phyloP scores from a whole-genome alignment of 1,140 invertebrate species.

The Eriocheir sinensis region DNA sequence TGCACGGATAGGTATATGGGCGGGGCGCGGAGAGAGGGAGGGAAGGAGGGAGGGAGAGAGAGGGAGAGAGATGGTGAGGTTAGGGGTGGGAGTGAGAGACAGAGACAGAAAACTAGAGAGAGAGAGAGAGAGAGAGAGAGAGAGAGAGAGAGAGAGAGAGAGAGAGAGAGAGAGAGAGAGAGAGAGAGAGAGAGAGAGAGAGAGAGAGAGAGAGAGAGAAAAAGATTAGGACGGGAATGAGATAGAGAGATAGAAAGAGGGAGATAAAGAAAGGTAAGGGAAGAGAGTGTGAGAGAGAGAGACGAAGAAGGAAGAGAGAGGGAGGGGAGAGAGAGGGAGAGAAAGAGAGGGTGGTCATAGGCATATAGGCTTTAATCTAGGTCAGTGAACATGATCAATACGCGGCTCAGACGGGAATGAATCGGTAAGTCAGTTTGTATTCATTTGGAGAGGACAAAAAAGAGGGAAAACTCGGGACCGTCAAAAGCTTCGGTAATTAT shows the following conservation, averaged over 20 bases:
- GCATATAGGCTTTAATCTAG: not conserved
- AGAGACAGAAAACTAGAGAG: too few species aligned
- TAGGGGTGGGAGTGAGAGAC: not conserved
- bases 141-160: not conserved
- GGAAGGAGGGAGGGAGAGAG: conserved; percentile 19
- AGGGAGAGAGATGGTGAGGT: conserved; percentile 8
- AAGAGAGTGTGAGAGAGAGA: not conserved
- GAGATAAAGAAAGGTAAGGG: not conserved
- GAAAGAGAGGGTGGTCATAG: not conserved
- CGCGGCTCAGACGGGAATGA: not conserved
- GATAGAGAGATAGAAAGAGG: not conserved
- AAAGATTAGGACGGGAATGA: not conserved
- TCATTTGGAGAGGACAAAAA: not conserved
- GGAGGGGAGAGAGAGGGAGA: not conserved
- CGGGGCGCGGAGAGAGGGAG: not conserved
- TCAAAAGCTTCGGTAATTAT: not conserved
- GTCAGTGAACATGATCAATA: conserved; percentile 5
- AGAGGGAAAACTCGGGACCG: not conserved
- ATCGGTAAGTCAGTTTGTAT: not conserved
- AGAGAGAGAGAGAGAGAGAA: not conserved
- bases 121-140: not conserved
- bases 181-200: not conserved
- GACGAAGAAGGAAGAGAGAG: too few species aligned
- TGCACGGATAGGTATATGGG: too few species aligned
- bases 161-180: not conserved